Percentiles rank a stretch among this genome's conserved stretches.
Conservation (phyloP, 2,113 vertebrate species). For the Neotoma lepida region DNA sequence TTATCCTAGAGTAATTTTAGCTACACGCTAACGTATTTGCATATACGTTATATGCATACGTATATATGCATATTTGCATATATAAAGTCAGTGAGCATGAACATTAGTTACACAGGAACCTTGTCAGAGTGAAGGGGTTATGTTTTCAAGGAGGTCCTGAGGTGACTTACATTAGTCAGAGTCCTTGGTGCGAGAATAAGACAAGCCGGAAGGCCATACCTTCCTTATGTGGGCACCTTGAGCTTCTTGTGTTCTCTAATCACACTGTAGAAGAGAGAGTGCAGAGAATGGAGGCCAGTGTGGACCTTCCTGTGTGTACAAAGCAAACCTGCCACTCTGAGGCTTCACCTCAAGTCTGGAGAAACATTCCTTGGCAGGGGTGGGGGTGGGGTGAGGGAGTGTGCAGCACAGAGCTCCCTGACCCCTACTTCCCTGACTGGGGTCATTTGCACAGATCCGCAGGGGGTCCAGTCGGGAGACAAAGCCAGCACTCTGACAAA, state of each 20-base stretch:
- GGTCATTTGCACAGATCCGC: conserved; percentile 71
- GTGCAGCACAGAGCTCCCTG: background rate
- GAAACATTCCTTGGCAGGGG: background rate
- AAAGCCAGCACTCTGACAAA: conserved; percentile 67
- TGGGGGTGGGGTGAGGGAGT: background rate
- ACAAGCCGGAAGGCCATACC: background rate
- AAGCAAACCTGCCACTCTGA: background rate
- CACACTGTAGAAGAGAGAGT: background rate
- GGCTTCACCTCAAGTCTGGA: background rate
- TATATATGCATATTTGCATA: no score
- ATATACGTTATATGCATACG: no score
- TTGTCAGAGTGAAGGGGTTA: background rate
- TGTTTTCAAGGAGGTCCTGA: background rate
- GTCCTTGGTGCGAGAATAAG: background rate
- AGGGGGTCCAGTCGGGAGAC: conserved; percentile 66
- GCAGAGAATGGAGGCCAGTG: background rate
- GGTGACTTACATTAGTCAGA: background rate
- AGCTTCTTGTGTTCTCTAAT: background rate
- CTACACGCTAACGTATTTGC: background rate
- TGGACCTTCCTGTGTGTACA: background rate
- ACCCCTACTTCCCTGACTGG: conserved; percentile 67
- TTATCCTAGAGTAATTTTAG: background rate
- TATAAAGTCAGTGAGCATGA: background rate
- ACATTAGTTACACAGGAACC: background rate
- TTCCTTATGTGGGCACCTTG: background rate